phyloP scores from a whole-genome alignment of 2,888 invertebrate species.

The Nematopogon swammerdamellus region DNA sequence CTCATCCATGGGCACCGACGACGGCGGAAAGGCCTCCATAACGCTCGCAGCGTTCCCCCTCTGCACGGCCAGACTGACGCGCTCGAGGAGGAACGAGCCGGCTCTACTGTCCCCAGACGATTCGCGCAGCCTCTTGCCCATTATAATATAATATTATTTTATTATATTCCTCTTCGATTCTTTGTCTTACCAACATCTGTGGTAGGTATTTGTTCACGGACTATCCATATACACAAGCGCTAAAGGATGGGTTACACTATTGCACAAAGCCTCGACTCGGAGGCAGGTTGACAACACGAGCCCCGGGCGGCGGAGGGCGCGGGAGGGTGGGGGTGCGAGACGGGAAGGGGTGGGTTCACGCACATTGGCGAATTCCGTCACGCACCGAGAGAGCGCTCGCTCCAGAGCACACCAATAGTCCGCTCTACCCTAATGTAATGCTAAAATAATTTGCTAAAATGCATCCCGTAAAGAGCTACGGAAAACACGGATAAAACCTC shows the following conservation, averaged over 20 bases:
- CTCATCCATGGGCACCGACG: no score
- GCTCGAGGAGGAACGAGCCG: no score
- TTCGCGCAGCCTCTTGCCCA: no score
- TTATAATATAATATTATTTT: no score
- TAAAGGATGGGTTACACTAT: conserved; percentile 17
- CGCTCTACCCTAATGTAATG: conserved; percentile 31
- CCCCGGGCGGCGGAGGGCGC: not conserved
- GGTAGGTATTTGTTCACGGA: no score
- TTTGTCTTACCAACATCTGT: no score
- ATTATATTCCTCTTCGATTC: no score
- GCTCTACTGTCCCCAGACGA: no score
- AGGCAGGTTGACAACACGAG: not conserved
- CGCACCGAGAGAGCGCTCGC: conserved; percentile 41
- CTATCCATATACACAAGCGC: not conserved
- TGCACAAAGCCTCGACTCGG: conserved; percentile 14
- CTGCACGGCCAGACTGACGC: no score
- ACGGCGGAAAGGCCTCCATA: no score
- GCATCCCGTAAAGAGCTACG: conserved; percentile 16
- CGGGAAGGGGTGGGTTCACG: conserved; percentile 15
- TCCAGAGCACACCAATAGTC: conserved; percentile 37
- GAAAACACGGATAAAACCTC: not conserved
- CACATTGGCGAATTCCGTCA: conserved; percentile 33
- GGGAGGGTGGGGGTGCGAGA: not conserved
- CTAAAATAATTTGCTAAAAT: conserved; percentile 48
- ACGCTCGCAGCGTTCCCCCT: no score